phyloP scores from a whole-genome alignment of 2,888 invertebrate species.

The Drosophila formosana region DNA sequence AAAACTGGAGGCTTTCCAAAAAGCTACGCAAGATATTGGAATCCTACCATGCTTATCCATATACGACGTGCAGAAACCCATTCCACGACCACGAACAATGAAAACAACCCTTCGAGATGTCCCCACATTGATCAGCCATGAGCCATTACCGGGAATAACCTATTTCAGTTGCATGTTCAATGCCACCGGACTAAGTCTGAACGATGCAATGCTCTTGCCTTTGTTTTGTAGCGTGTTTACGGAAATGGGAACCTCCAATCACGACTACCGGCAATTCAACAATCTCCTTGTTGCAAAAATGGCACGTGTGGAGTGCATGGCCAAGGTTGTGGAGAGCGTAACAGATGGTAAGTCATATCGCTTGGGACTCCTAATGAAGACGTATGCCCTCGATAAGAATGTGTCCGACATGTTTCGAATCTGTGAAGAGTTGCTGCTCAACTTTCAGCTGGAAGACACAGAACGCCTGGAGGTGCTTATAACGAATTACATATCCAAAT shows the following conservation, averaged over 20 bases:
- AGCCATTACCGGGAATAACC: constrained; percentile 95
- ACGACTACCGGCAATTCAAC: constrained; percentile 93
- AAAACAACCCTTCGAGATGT: constrained; percentile 85
- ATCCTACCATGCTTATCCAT: constrained; percentile 92
- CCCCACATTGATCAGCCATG: constrained; percentile 91
- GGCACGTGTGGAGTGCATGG: constrained; percentile 88
- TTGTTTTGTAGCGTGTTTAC: constrained; percentile 92
- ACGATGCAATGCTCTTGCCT: constrained; percentile 91
- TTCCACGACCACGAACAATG: constrained; percentile 81
- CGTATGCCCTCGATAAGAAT: constrained; percentile 94
- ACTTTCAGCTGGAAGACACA: constrained; percentile 89
- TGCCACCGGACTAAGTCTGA: constrained; percentile 88
- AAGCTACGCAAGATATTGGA: constrained; percentile 89
- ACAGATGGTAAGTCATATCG: constrained; percentile 89
- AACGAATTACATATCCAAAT: constrained; percentile 91
- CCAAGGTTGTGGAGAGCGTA: constrained; percentile 91
- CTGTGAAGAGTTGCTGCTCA: constrained; percentile 91
- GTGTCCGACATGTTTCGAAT: constrained; percentile 92
- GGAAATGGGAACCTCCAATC: constrained; percentile 93
- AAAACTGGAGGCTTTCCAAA: constrained; percentile 90
- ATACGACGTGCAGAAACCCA: constrained; percentile 89
- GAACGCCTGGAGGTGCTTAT: constrained; percentile 92
- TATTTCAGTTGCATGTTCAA: constrained; percentile 93
- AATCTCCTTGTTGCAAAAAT: constrained; percentile 91
- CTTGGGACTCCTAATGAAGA: constrained; percentile 90